phyloP scores from a whole-genome alignment of 2,888 invertebrate species.

The Conchocele bisecta region DNA sequence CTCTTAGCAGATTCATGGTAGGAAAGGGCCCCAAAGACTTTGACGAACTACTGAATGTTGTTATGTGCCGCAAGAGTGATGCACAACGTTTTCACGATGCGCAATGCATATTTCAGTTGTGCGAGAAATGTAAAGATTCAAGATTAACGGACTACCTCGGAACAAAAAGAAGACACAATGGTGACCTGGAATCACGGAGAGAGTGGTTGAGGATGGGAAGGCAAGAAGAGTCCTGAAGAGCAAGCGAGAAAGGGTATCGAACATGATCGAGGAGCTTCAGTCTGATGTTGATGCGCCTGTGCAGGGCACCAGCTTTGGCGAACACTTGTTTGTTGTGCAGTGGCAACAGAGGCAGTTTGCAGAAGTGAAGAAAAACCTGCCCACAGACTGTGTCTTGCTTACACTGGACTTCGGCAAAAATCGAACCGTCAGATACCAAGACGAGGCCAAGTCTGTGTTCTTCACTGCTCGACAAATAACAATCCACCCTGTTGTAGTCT shows the following conservation, averaged over 20 bases:
- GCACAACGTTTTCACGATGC: constrained; percentile 21
- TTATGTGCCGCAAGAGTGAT: not conserved
- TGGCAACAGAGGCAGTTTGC: constrained; percentile 52
- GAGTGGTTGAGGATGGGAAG: constrained; percentile 43
- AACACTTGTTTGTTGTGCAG: constrained; percentile 45
- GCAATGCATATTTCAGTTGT: constrained; percentile 31
- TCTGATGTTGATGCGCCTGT: constrained; percentile 37
- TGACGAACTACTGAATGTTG: not conserved
- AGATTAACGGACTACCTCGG: not conserved
- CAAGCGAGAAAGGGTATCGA: constrained; percentile 21
- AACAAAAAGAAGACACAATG: not conserved
- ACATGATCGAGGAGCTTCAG: constrained; percentile 39
- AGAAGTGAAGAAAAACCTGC: constrained; percentile 39
- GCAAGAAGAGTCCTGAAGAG: constrained; percentile 32
- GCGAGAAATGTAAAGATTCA: constrained; percentile 32
- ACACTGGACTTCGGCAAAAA: constrained; percentile 53
- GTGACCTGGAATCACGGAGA: constrained; percentile 48
- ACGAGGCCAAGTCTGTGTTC: constrained; percentile 38
- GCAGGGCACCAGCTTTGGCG: constrained; percentile 34
- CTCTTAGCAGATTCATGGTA: not conserved
- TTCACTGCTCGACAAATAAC: constrained; percentile 36
- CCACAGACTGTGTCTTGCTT: constrained; percentile 38
- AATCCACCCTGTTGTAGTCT: constrained; percentile 45
- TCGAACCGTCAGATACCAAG: constrained; percentile 34
- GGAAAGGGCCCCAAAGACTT: not conserved